phyloP scores from a whole-genome alignment of 2,888 invertebrate species.

The Eudasyphora cyanicolor region DNA sequence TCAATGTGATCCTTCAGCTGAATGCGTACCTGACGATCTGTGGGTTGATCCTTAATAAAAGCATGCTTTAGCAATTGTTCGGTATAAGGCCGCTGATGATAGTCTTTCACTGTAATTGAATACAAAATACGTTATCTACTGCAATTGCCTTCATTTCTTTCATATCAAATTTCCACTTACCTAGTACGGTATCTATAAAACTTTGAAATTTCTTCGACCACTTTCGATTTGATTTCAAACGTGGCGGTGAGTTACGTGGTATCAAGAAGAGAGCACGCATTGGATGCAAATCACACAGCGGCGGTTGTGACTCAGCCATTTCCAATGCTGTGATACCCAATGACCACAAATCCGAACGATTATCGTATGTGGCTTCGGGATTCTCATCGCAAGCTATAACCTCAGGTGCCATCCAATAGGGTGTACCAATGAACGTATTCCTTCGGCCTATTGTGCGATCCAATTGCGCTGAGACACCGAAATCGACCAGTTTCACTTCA shows the following conservation, averaged over 20 bases:
- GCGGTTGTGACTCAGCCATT: constrained; percentile 99
- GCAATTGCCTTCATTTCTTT: too few species aligned
- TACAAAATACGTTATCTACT: too few species aligned
- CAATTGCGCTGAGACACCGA: constrained; percentile 99
- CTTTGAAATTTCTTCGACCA: constrained; percentile 99
- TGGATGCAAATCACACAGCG: constrained; percentile 99
- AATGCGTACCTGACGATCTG: constrained; percentile 98
- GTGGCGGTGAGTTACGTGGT: constrained; percentile 98
- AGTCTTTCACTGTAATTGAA: constrained; percentile 90
- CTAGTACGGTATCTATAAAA: constrained; percentile 98
- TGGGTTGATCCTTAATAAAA: constrained; percentile 99
- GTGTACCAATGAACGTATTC: constrained; percentile 98
- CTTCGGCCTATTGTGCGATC: constrained; percentile 99
- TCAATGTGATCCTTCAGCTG: constrained; percentile 99
- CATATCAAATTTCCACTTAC: constrained; percentile 69
- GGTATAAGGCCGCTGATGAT: constrained; percentile 98
- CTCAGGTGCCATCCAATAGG: constrained; percentile 99
- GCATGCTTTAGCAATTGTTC: constrained; percentile 98
- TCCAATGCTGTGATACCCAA: constrained; percentile 98
- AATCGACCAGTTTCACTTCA: constrained; percentile 99
- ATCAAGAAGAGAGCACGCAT: constrained; percentile 99
- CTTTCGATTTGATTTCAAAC: constrained; percentile 95
- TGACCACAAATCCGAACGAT: constrained; percentile 95
- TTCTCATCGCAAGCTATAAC: constrained; percentile 99
- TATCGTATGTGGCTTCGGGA: constrained; percentile 99